Evolutionary conservation across 2,797 vertebrate genomes (phyloP).

Genomic region (Hydrolagus colliei): DNA sequence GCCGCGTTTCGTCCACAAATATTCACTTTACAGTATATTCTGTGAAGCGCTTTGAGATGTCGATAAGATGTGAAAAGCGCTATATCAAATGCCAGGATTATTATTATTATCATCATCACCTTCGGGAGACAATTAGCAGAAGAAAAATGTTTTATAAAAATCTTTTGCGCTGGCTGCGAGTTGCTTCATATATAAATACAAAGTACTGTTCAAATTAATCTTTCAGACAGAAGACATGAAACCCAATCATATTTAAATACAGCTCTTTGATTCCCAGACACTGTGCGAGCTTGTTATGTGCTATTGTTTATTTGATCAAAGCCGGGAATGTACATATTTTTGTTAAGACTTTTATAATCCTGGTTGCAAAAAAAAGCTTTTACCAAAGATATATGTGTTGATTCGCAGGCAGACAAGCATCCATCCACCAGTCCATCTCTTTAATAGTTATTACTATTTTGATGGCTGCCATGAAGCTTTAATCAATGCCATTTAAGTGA

Average conservation of each 20-base stretch:
- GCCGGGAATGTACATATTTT: conserved; percentile 4
- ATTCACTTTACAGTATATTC: too few relatives aligned
- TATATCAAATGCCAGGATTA: too few relatives aligned
- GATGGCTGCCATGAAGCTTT: conserved; percentile 66
- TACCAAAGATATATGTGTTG: background rate
- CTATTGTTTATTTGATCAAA: conserved; percentile 9
- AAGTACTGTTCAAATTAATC: background rate
- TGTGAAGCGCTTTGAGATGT: too few relatives aligned
- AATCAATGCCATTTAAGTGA: conserved; percentile 89
- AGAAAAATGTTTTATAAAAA: too few relatives aligned
- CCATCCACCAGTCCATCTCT: conserved; percentile 55
- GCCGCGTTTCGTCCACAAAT: too few relatives aligned
- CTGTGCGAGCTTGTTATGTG: conserved; percentile 2
- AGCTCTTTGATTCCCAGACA: conserved; percentile 2
- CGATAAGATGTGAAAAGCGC: too few relatives aligned
- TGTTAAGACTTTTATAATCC: background rate
- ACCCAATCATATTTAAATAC: background rate
- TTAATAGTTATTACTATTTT: conserved; percentile 63
- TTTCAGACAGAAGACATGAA: background rate
- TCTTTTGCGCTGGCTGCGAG: too few relatives aligned
- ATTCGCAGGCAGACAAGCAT: conserved; percentile 35
- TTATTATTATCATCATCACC: too few relatives aligned
- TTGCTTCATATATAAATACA: too few relatives aligned
- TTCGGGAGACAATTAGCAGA: too few relatives aligned
- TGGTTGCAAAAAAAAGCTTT: conserved; percentile 12